phyloP scores from a whole-genome alignment of 2,888 invertebrate species.

The Idaea aversata region DNA sequence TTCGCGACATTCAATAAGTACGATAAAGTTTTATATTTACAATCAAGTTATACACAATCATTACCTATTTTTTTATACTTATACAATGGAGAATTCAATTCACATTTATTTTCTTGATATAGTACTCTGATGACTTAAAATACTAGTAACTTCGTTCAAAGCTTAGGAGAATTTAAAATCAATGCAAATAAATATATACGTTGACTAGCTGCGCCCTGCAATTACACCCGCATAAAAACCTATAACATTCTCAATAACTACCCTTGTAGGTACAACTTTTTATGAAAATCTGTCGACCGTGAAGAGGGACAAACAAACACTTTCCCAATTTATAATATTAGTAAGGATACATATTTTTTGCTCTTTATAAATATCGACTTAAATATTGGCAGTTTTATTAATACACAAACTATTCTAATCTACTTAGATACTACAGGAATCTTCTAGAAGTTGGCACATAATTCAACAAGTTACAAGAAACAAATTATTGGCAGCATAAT shows the following conservation, averaged over 20 bases:
- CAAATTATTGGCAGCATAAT: not conserved
- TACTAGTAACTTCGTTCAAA: conserved; percentile 2
- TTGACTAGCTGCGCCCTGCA: not conserved
- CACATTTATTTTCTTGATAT: conserved; percentile 4
- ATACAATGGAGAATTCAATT: conserved; percentile 5
- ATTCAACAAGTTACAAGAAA: not conserved
- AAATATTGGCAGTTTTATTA: conserved; percentile 54
- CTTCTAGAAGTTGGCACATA: conserved; percentile 19
- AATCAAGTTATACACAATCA: not conserved
- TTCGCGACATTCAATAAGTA: conserved; percentile 19
- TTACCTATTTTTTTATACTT: conserved; percentile 1
- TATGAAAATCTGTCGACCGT: not conserved
- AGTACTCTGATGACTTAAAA: conserved; percentile 6
- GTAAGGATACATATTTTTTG: conserved; percentile 8
- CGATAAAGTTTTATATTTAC: conserved; percentile 2
- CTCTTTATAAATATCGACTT: conserved; percentile 29
- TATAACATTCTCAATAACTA: not conserved
- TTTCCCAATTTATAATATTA: too few relatives aligned
- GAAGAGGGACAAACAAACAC: too few relatives aligned
- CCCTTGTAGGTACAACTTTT: not conserved
- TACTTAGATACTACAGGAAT: conserved; percentile 38
- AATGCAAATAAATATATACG: conserved; percentile 1
- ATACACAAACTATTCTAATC: conserved; percentile 38
- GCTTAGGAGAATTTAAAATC: not conserved
- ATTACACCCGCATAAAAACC: not conserved